Base-by-base conservation (phyloP, 2,113 vertebrate genomes). In the Ardeotis arabs region DNA sequence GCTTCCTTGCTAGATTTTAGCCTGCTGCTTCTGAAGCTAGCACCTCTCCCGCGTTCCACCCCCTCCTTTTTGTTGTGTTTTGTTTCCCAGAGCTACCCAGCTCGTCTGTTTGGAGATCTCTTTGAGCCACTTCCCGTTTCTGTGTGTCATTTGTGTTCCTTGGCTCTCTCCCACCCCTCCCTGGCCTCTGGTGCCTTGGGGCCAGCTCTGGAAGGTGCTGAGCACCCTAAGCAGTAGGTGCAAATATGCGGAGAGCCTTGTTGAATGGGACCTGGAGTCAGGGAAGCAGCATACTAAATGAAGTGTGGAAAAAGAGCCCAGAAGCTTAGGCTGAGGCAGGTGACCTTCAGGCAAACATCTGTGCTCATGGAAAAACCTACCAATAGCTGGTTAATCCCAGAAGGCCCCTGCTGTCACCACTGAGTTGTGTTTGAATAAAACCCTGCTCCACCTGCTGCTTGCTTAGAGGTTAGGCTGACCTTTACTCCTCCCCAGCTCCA, bases 331-430 rank as follows among this genome's bases (percentile, higher is more conserved):
- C 87, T 95, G 70, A 90, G 82, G 56, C 80, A 86, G 85, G 88
- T 94, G 95, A 96, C 93, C 92, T 95, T 96, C 85, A 96, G 79
- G 82, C 92, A 90, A 90, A 92, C 93, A 94, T 96, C 90, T 96
- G 95, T 84, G 92, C 82, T 96, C 2, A 2, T 70, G 93, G 89
- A 91, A 96, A 92, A 95, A 86, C 55, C 91, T 77, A 24, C 82
- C 78, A 47, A 67, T 85, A 82, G 63, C 90, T 88, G 88, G 24
- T 86, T 96, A 93, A 95, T 96, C 94, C 95, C 89, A 74, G 56
- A 62, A 92, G 91, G 89, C 72, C 39, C 52, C 91, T 89, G 88
- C 94, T 93, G 93, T 90, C 93, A 70, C 68, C 86, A 29, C 55
- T 1, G 20, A 74, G 47, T 90, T 74, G 59, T 95, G 77, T 66